Base-by-base conservation (phyloP, 1,140 invertebrate species). In the Trichonephila clavipes region DNA sequence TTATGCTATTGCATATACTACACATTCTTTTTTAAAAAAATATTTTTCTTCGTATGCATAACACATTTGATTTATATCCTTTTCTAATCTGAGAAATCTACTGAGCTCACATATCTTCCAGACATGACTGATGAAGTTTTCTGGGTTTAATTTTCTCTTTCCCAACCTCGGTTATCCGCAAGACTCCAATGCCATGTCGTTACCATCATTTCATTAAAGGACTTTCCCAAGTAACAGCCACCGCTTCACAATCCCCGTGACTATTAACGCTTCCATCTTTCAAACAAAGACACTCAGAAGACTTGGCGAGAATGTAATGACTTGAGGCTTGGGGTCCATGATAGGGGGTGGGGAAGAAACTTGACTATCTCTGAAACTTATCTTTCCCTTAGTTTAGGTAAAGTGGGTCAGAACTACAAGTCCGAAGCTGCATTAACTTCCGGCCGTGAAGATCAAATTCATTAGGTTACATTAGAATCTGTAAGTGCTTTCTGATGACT, bases 401-500 rank as follows among this genome's bases (percentile, higher is more conserved):
- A 90, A 90, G 69, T 90, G 89, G 89, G 89, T 90, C 89, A 90
- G 51, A 82, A 44, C 72, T 90, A 90, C 89, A 90, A 90, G 89
- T 59, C 62, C 40, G 90, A 24, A 62, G 82, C 28, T 69, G 88
- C 77, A 85, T 92, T 92, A 92, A 92, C 81, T 64, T 92, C 81
- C 81, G 62, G 51, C 89, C 72, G 77, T 58, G 69, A 62, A 92
- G 90, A 92, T 92, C 90, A 92, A 92, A 92, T 92, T 92, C 90
- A 92, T 92, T 92, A 92, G 82, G 90, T 92, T 66, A 85, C 90
- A 92, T 92, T 85, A 92, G 90, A 92, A 92, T 85, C 90, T 92
- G 90, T 92, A 92, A 85, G 90, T 92, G 90, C 90, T 92, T 92
- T 92, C 90, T 92, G 90, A 92, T 92, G 90, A 92, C 90, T 92